Base-by-base conservation (phyloP, 2,113 vertebrate genomes). In the Rhizomys pruinosus region DNA sequence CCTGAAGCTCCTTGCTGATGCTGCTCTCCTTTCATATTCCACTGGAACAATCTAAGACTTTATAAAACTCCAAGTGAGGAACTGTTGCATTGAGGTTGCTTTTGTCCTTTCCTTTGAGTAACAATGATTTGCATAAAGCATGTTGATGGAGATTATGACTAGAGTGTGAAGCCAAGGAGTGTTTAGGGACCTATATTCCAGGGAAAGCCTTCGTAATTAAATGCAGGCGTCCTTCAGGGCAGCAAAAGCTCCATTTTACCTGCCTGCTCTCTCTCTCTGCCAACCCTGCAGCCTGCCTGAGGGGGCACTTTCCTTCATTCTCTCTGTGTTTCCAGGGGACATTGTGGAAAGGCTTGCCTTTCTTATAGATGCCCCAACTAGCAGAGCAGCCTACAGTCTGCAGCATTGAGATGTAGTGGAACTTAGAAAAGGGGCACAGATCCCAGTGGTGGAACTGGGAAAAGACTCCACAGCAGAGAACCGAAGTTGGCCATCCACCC, bases 31-130 rank as follows among this genome's bases (percentile, higher is more conserved):
- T 80, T 88, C 29, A 37, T 63, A 63, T 84, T 80, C 57, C 57
- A 55, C 15, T 29, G 80, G 13, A 82, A 39, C 19, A 89, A 72
- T 19, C 74, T n/a, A 89, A 81, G 79, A 61, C 39, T 88, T 94
- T 27, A 72, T 37, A 81, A 92, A 89, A 7, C 29, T 9, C 2
- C 2, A 84, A 44, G 55, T 15, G 68, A 85, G 66, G n/a, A 57
- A 22, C 22, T 90, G 42, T 44, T 64, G 32, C 29, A 55, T 29
- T 52, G 32, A 17, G 1, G 66, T 55, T 66, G 32, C 57, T 68
- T 61, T 27, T 8, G 47, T 29, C 5, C 27, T 76, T 91, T 68
- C 25, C 29, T 68, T 37, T 63, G 66, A 8, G 73, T 81, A 90
- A 77, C 34, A 3, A 27, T 87, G 74, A 90, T 90, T 89, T n/a